phyloP scores from a whole-genome alignment of 2,888 invertebrate genomes.

The Ophion ellenae region DNA sequence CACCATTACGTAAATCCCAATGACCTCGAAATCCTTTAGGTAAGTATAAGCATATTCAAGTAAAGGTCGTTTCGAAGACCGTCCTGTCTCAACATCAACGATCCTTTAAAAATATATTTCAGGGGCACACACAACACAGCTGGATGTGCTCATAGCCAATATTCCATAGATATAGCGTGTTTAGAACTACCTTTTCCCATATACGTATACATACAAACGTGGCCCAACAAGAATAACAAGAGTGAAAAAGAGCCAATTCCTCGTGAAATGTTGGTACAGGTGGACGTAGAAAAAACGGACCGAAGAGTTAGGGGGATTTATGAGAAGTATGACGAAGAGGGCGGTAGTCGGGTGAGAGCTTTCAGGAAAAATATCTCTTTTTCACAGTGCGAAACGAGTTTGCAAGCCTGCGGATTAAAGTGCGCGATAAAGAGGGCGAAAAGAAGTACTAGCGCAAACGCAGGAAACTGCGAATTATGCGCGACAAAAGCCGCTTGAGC shows the following conservation, averaged over 20 bases:
- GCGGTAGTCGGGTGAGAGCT: not conserved
- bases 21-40: too few relatives aligned
- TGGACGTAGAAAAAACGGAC: slow-evolving; percentile 14
- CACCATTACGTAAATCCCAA: too few relatives aligned
- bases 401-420: slow-evolving; percentile 40
- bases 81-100: too few relatives aligned
- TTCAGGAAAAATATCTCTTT: slow-evolving; percentile 11
- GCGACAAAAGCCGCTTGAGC: slow-evolving; percentile 23
- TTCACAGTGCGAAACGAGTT: slow-evolving; percentile 10
- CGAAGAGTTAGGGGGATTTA: slow-evolving; percentile 35
- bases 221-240: not conserved
- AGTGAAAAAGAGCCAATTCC: slow-evolving; percentile 26
- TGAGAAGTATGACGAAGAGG: not conserved
- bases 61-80: too few relatives aligned
- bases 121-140: not conserved
- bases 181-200: too few relatives aligned
- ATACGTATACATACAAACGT: not conserved
- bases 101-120: not conserved
- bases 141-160: too few relatives aligned
- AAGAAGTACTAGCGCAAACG: slow-evolving; percentile 16
- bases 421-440: not conserved
- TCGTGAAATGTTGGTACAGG: slow-evolving; percentile 21
- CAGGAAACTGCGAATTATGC: slow-evolving; percentile 43
- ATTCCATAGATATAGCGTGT: too few relatives aligned
- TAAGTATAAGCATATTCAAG: too few relatives aligned